phyloP scores from a whole-genome alignment of 2,797 vertebrate species.

The Sarcoramphus papa region DNA sequence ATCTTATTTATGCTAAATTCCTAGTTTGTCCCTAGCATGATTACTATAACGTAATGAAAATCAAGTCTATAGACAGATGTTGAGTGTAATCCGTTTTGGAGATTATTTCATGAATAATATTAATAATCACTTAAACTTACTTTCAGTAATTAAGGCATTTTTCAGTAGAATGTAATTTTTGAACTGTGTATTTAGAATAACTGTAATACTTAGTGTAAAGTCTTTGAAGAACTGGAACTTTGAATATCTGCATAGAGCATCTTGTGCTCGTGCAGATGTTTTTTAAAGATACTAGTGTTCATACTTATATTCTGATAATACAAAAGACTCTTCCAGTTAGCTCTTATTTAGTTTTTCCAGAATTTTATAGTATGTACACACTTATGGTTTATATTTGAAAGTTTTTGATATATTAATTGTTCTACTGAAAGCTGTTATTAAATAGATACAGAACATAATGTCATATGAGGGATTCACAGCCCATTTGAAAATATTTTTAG shows the following conservation, averaged over 20 bases:
- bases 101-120: background rate
- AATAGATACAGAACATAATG: background rate
- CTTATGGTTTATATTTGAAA: background rate
- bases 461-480: background rate
- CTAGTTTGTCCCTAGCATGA: background rate
- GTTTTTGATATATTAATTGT: background rate
- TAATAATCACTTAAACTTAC: background rate
- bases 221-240: background rate
- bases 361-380: background rate
- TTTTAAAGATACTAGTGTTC: background rate
- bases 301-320: background rate
- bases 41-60: background rate
- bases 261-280: background rate
- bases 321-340: background rate
- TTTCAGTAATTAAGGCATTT: background rate
- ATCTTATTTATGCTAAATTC: background rate
- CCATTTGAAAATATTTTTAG: background rate
- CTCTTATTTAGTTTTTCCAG: background rate
- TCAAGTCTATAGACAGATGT: background rate
- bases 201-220: background rate
- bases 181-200: background rate
- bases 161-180: background rate
- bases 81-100: background rate
- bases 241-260: background rate
- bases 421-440: background rate